phyloP scores from a whole-genome alignment of 2,888 invertebrate species.

The Nezara viridula region DNA sequence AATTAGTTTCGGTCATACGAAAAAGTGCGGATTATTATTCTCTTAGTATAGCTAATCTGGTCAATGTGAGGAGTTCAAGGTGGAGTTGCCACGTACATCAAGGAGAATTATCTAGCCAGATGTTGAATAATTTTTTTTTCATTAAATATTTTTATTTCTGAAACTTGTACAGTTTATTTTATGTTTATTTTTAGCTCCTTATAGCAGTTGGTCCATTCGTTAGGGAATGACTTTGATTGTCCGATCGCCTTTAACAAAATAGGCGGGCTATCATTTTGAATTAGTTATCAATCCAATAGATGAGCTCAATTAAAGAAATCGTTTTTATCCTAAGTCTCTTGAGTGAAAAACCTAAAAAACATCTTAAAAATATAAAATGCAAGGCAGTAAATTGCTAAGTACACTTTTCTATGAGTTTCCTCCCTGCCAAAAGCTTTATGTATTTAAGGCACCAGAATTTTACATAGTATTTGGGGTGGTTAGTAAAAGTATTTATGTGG shows the following conservation, averaged over 20 bases:
- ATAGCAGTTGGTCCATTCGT: background rate
- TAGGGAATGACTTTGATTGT: background rate
- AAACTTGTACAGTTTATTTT: no score
- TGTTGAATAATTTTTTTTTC: no score
- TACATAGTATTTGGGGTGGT: background rate
- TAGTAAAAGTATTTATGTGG: background rate
- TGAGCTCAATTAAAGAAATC: background rate
- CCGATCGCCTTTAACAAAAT: background rate
- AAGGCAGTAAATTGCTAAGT: background rate
- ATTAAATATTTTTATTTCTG: no score
- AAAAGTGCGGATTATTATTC: no score
- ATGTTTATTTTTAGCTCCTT: no score
- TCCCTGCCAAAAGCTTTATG: background rate
- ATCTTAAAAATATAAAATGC: background rate
- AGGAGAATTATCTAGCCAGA: no score
- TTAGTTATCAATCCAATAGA: background rate
- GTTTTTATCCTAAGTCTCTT: background rate
- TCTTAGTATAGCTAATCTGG: no score
- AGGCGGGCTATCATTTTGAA: background rate
- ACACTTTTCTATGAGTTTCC: conserved; percentile 1
- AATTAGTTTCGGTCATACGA: no score
- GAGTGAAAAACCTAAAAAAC: background rate
- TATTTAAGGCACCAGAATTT: background rate
- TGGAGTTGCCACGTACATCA: no score
- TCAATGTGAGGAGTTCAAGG: no score